Evolutionary conservation across 2,888 invertebrate species (phyloP).

Genomic region (Chorisops tibialis): DNA sequence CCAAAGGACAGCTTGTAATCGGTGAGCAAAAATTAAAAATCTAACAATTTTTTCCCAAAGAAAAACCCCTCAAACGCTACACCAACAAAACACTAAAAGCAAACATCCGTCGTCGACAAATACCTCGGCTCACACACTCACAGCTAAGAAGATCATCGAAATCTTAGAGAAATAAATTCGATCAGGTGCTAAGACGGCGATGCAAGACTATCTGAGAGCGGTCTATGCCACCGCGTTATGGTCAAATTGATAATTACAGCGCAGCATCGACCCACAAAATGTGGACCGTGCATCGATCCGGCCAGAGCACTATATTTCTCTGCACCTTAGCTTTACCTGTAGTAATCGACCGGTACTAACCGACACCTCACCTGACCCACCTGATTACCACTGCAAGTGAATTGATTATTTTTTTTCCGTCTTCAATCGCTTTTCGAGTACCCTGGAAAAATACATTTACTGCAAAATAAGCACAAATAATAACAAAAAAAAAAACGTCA

Average conservation of each 20-base stretch:
- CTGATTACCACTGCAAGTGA: too few species aligned
- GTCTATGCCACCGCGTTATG: background rate
- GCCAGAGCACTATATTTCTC: too few species aligned
- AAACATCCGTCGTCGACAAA: background rate
- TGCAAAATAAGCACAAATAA: slow-evolving; percentile 16
- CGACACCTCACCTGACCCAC: too few species aligned
- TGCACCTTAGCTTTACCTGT: too few species aligned
- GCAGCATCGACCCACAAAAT: slow-evolving; percentile 15
- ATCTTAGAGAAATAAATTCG: too few species aligned
- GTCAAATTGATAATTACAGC: slow-evolving; percentile 1
- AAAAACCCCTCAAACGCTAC: background rate
- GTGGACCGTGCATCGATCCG: background rate
- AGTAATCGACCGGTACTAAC: too few species aligned
- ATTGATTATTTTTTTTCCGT: too few species aligned
- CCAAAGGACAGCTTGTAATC: slow-evolving; percentile 2
- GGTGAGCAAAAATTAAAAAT: background rate
- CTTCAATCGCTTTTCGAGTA: background rate
- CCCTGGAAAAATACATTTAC: background rate
- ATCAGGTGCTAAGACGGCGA: too few species aligned
- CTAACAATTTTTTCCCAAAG: background rate
- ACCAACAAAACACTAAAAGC: background rate
- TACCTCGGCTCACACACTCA: background rate
- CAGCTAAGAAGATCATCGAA: too few species aligned
- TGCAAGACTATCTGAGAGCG: too few species aligned
- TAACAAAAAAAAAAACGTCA: background rate